phyloP scores from a whole-genome alignment of 2,888 invertebrate genomes.

The Tipula unca region DNA sequence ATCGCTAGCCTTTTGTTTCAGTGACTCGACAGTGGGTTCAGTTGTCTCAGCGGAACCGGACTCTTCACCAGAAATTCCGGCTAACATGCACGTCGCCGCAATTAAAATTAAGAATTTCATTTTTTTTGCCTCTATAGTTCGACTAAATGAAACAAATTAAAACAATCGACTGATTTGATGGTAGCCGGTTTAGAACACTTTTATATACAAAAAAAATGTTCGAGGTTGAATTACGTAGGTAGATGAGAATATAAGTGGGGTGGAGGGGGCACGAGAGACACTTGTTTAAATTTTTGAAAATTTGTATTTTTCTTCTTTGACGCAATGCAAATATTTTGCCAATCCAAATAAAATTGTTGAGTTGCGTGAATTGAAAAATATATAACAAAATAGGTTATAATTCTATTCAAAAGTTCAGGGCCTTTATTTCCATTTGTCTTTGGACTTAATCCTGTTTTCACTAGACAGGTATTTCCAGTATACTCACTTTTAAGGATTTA shows the following conservation, averaged over 20 bases:
- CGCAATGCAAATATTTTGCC: not conserved
- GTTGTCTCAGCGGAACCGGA: not conserved
- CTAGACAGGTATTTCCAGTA: too few relatives aligned
- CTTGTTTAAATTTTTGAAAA: not conserved
- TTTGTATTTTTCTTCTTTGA: not conserved
- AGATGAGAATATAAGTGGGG: not conserved
- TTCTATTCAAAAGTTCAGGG: too few relatives aligned
- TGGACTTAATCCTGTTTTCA: too few relatives aligned
- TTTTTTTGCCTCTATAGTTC: not conserved
- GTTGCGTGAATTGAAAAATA: not conserved
- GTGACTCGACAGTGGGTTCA: not conserved
- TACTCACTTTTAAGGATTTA: too few relatives aligned
- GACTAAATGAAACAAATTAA: not conserved
- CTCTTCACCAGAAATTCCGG: not conserved
- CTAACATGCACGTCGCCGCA: not conserved
- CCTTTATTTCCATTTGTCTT: too few relatives aligned
- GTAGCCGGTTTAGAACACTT: not conserved
- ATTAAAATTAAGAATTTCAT: not conserved
- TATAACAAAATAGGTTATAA: too few relatives aligned
- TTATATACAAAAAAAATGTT: not conserved
- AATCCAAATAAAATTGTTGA: not conserved
- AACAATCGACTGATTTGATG: not conserved
- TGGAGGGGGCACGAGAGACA: not conserved
- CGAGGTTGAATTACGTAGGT: not conserved
- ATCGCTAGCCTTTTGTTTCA: not conserved